A percentile compares a stretch with the other conserved stretches of the same genome.
Evolutionary conservation across 2,113 vertebrate species (phyloP).

Genomic region (Percopsis transmontana): DNA sequence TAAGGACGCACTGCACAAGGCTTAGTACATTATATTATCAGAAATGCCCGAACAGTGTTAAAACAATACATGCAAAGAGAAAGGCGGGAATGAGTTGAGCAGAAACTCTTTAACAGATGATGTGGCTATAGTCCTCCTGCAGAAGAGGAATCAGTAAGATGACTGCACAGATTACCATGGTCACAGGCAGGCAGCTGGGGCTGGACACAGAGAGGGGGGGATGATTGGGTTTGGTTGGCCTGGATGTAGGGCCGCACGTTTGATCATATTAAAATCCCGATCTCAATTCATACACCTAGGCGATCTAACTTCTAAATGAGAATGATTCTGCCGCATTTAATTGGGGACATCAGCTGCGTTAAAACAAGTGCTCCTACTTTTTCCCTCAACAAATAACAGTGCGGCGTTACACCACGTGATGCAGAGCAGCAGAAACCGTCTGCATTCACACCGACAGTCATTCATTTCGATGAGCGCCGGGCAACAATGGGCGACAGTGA

Average conservation of each 20-base stretch:
- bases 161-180: conserved; percentile 38
- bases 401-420: no score
- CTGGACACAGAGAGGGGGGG: neutral
- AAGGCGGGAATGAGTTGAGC: conserved; percentile 10
- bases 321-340: no score
- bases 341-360: no score
- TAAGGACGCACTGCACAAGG: neutral
- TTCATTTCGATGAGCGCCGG: no score
- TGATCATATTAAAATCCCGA: neutral
- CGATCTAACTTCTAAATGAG: neutral
- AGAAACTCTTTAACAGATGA: conserved; percentile 25
- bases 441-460: no score
- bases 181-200: conserved; percentile 14
- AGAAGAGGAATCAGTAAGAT: conserved; percentile 12
- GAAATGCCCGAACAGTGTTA: neutral
- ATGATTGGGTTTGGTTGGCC: conserved; percentile 6
- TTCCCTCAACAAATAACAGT: no score
- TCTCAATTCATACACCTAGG: neutral
- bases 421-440: no score
- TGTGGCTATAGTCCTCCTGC: conserved; percentile 17
- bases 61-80: neutral
- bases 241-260: no score
- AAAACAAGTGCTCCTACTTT: no score
- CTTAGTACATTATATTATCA: neutral
- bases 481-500: no score